Evolutionary conservation across 2,113 vertebrate species (phyloP).

Genomic region (Oreochromis spilurus): DNA sequence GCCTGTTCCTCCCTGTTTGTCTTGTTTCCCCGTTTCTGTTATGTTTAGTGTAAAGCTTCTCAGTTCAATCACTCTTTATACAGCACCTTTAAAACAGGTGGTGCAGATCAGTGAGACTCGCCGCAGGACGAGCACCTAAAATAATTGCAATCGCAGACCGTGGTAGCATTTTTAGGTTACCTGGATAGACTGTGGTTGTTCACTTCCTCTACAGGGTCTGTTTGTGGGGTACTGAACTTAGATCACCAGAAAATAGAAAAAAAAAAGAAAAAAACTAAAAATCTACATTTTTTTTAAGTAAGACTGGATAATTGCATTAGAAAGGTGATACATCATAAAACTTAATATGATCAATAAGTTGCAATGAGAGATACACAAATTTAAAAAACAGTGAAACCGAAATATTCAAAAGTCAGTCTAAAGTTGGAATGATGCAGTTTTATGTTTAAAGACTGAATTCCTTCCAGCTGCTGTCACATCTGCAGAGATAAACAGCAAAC

Average conservation of each 20-base stretch:
- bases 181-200: not conserved
- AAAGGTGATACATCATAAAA: not conserved
- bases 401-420: not conserved
- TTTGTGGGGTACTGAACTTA: not conserved
- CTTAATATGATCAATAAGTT: not conserved
- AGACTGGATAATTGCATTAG: too few species aligned
- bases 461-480: rapidly evolving
- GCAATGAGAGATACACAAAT: not conserved
- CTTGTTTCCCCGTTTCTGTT: not conserved
- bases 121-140: not conserved
- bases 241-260: rapidly evolving
- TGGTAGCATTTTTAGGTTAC: rapidly evolving
- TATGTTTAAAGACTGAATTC: not conserved
- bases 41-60: not conserved
- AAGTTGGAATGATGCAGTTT: not conserved
- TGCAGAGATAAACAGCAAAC: not conserved
- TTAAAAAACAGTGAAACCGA: rapidly evolving
- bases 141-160: not conserved
- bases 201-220: not conserved
- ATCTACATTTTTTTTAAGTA: not conserved
- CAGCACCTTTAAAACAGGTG: not conserved
- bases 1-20: not conserved
- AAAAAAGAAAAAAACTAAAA: not conserved
- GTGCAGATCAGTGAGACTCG: not conserved
- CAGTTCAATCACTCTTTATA: not conserved